Evolutionary conservation across 1,140 invertebrate genomes (phyloP).

Genomic region (Drosophila burlai): DNA sequence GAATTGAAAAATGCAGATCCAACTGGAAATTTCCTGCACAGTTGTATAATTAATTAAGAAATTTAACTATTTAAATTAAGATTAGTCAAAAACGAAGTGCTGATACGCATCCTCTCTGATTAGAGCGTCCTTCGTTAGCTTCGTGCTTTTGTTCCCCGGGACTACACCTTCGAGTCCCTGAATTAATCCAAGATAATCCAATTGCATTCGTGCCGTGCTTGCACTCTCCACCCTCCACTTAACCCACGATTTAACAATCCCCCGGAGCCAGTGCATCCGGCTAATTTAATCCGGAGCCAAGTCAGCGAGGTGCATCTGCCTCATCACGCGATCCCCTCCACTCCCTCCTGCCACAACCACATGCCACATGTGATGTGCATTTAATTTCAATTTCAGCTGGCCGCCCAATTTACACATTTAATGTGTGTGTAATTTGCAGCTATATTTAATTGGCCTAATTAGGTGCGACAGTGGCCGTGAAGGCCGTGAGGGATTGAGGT

Average conservation of each 20-base stretch:
- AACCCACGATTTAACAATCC: conserved; percentile 12
- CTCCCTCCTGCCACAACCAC: no score
- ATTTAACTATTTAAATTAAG: no score
- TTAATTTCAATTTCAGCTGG: conserved; percentile 19
- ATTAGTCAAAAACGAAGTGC: no score
- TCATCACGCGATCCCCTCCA: no score
- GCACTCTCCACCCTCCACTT: conserved; percentile 11
- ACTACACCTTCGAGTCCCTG: not conserved
- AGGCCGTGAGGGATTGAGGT: not conserved
- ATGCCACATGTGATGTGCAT: not conserved
- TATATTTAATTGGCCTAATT: conserved; percentile 47
- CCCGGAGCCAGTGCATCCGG: conserved; percentile 11
- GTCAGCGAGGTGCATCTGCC: no score
- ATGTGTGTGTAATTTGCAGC: conserved; percentile 42
- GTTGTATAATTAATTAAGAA: no score
- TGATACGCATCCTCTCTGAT: no score
- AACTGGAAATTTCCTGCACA: no score
- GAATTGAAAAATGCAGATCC: no score
- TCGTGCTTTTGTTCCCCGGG: no score
- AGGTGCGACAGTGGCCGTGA: conserved; percentile 32
- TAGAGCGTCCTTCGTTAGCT: no score
- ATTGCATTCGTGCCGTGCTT: conserved; percentile 17
- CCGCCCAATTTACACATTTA: conserved; percentile 41
- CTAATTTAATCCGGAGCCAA: conserved; percentile 8
- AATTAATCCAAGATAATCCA: conserved; percentile 8